A percentile compares a stretch with the other conserved stretches of the same genome.
phyloP scores from a whole-genome alignment of 37 sponge, comb jelly and placozoan genomes.

The Eunapius fragilis region DNA sequence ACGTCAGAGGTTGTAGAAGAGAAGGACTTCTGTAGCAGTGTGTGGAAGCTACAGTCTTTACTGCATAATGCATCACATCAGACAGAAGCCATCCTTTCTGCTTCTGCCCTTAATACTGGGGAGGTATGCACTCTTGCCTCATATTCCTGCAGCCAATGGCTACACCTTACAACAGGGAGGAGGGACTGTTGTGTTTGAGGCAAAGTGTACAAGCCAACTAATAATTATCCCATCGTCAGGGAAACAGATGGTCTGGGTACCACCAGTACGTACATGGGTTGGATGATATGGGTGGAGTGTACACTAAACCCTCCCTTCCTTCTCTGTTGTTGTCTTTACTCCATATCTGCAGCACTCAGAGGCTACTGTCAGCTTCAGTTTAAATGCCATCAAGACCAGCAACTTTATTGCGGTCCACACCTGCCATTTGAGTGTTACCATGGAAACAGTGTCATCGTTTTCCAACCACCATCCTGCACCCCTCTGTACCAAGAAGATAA shows the following conservation, averaged over 20 bases:
- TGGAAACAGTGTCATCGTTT: background rate
- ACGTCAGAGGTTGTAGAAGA: background rate
- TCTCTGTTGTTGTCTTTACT: background rate
- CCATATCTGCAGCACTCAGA: background rate
- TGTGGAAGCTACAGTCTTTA: slow-evolving; percentile 10
- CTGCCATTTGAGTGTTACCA: slow-evolving; percentile 12
- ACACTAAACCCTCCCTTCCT: background rate
- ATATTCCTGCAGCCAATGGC: background rate
- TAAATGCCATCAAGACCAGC: slow-evolving; percentile 1
- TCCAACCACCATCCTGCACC: background rate
- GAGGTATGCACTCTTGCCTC: background rate
- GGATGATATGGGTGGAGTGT: background rate
- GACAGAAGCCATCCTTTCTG: slow-evolving; percentile 5
- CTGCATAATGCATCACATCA: background rate
- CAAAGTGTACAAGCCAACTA: slow-evolving; percentile 18
- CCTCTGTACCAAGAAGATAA: slow-evolving; percentile 11
- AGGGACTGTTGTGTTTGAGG: slow-evolving; percentile 16
- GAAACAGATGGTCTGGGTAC: background rate
- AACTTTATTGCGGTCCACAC: slow-evolving; percentile 13
- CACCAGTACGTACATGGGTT: slow-evolving; percentile 19
- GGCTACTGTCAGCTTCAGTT: slow-evolving; percentile 2
- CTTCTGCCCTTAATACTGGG: slow-evolving; percentile 29
- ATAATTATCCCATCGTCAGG: slow-evolving; percentile 9
- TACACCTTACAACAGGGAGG: slow-evolving; percentile 19
- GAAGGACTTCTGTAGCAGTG: background rate